Conservation (phyloP, 92 coral and sea anemone genomes). For the Galaxea fascicularis region DNA sequence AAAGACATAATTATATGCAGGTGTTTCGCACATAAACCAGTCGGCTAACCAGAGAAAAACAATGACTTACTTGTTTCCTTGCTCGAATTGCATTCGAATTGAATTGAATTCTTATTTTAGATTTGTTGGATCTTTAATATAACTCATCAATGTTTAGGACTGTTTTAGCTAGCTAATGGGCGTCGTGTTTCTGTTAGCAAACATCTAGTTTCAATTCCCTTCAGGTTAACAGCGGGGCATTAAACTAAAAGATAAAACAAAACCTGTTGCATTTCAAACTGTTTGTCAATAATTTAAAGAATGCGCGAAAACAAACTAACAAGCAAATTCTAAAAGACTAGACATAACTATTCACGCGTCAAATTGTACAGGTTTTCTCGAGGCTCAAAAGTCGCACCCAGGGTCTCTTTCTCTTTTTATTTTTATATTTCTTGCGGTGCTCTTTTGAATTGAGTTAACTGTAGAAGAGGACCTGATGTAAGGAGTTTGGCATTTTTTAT, state of each 20-base stretch:
- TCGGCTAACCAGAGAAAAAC: not conserved
- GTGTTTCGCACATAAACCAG: conserved; percentile 16
- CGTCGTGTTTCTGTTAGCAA: not conserved
- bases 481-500: no score
- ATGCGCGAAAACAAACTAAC: not conserved
- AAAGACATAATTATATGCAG: no score
- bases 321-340: not conserved
- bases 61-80: not conserved
- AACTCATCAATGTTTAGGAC: no score
- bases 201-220: not conserved
- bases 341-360: not conserved
- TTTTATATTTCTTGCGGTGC: no score
- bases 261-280: not conserved
- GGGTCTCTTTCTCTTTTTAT: no score
- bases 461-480: no score
- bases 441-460: no score
- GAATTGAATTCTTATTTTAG: not conserved
- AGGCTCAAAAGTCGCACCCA: not conserved
- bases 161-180: not conserved
- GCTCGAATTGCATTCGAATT: not conserved
- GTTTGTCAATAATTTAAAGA: conserved; percentile 18
- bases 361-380: not conserved
- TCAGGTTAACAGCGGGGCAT: not conserved
- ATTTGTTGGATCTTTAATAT: not conserved
- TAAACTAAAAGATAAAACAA: conserved; percentile 3